Evolutionary conservation across 2,797 vertebrate species (phyloP), one percentile per base, ranked within the genome.

Genomic region (Galago senegalensis): DNA sequence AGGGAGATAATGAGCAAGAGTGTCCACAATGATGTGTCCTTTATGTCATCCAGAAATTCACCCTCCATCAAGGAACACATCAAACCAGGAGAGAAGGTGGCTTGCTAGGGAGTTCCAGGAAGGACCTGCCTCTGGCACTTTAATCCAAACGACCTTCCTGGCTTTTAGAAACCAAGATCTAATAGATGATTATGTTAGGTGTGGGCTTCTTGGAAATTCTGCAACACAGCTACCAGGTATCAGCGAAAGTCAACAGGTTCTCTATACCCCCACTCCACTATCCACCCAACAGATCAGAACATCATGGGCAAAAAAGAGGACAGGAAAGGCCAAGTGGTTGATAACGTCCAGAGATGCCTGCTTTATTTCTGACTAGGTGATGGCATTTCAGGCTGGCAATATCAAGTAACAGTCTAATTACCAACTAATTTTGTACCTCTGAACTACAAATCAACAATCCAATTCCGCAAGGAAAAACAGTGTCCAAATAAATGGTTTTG

Each of bases 281-380:
- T 29, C 83, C 60, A 77, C 56, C 65, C 49, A 5, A 21, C 0
- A 46, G 53, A 86, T 49, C 61, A 79, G 53, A 70, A n/a, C 49
- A 75, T 53, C 69, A n/a, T 37, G 21, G 81, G 69, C 29, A 34
- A 85, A 83, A 83, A 49, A 40, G 37, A 94, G 81, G 40, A 91
- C 80, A 94, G 93, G 83, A 88, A 72, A 72, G 79, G 73, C 43
- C 7, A 25, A 29, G 17, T 82, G 53, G 70, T 70, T 82, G 89
- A 34, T 70, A 53, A 92, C 0, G 53, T 93, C 97, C 96, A 96
- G 91, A 96, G 96, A 97, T 83, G 90, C 96, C 96, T 79, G 83
- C 83, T 97, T 98, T 98, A 97, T 98, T 97, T 96, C 92, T 96
- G 63, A 89, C 91, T 72, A 92, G 73, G 70, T 82, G 86, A 88